Conservation (phyloP, 2,888 invertebrate genomes). For the Abscondita cerata region DNA sequence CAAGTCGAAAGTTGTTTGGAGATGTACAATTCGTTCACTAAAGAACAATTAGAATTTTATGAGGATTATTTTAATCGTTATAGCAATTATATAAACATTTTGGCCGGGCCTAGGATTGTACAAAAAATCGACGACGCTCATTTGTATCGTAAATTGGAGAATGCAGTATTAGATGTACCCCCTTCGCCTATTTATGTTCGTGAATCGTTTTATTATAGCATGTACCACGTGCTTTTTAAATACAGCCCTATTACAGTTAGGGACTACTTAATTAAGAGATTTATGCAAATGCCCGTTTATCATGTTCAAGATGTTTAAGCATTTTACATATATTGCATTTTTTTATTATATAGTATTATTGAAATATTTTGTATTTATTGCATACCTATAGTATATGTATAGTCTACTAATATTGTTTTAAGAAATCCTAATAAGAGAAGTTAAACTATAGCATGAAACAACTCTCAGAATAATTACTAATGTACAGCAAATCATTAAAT, state of each 20-base stretch:
- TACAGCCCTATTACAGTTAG: slow-evolving; percentile 65
- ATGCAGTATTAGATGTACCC: slow-evolving; percentile 65
- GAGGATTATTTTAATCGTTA: slow-evolving; percentile 71
- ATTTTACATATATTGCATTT: neutral
- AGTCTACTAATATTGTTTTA: too few species aligned
- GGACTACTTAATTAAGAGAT: slow-evolving; percentile 68
- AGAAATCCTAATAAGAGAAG: too few species aligned
- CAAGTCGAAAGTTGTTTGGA: slow-evolving; percentile 67
- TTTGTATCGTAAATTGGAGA: slow-evolving; percentile 68
- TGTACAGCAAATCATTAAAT: too few species aligned
- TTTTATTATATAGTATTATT: neutral
- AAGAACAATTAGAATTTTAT: slow-evolving; percentile 70
- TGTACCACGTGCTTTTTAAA: slow-evolving; percentile 72
- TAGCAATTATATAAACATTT: slow-evolving; percentile 64
- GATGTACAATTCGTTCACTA: slow-evolving; percentile 70
- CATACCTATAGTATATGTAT: too few species aligned
- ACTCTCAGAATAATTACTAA: too few species aligned
- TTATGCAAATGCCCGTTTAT: slow-evolving; percentile 67
- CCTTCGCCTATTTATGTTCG: slow-evolving; percentile 72
- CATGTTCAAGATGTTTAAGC: neutral
- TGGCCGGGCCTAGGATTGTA: slow-evolving; percentile 60
- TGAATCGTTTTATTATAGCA: slow-evolving; percentile 70
- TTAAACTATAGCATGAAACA: too few species aligned
- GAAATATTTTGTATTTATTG: too few species aligned
- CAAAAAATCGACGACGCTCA: slow-evolving; percentile 62